Conservation (phyloP, 1,140 invertebrate species). For the Atopsyche davidsoni region DNA sequence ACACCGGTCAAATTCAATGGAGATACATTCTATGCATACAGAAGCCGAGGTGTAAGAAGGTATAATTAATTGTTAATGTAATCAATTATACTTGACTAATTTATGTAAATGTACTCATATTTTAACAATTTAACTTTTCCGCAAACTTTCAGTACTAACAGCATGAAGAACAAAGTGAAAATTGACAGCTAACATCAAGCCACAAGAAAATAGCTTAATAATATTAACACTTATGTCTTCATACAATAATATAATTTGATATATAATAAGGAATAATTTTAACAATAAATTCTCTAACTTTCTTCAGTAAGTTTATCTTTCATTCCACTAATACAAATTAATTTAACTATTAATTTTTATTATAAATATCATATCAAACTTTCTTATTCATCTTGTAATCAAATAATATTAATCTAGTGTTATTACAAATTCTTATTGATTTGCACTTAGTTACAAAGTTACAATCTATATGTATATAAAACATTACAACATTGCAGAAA, state of each 20-base stretch:
- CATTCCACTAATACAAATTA: neutral
- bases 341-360: neutral
- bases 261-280: slow-evolving; percentile 21
- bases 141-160: slow-evolving; percentile 29
- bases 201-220: slow-evolving; percentile 17
- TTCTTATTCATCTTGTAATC: neutral
- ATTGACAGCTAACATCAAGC: slow-evolving; percentile 27
- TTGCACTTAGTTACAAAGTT: neutral
- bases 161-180: slow-evolving; percentile 16
- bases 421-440: neutral
- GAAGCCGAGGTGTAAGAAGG: slow-evolving; percentile 46
- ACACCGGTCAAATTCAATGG: slow-evolving; percentile 45
- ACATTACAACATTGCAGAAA: slow-evolving; percentile 39
- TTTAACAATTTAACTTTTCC: too few relatives aligned
- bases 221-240: slow-evolving; percentile 19
- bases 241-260: slow-evolving; percentile 19
- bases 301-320: slow-evolving; percentile 22
- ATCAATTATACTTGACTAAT: neutral
- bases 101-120: slow-evolving; percentile 9
- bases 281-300: slow-evolving; percentile 26
- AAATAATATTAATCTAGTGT: neutral
- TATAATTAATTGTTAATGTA: slow-evolving; percentile 31
- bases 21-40: slow-evolving; percentile 47
- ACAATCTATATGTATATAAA: neutral
- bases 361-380: neutral